These are phyloP conservation scores for Leptoteleia sp. DNA, from an alignment of 1,140 invertebrate genomes.

Conservation along the genomic window DNA sequence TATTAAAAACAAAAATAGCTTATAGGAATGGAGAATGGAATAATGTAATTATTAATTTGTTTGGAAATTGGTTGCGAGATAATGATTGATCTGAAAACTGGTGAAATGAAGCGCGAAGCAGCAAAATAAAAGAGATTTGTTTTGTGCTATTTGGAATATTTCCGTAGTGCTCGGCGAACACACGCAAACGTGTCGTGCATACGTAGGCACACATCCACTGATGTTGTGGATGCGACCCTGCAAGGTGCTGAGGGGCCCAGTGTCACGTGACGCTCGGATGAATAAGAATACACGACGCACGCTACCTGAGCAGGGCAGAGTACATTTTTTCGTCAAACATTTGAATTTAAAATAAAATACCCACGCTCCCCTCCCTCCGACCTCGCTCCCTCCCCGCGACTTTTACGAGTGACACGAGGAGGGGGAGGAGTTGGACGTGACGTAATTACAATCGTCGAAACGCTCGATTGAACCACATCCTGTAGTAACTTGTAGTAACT, in stretches of 20 bases:
- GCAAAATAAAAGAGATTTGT: too few relatives aligned
- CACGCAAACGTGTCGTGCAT: background rate
- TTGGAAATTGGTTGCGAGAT: too few relatives aligned
- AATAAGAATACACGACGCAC: constrained; percentile 52
- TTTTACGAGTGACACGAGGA: constrained; percentile 11
- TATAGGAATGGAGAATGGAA: too few relatives aligned
- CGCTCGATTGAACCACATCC: constrained; percentile 2
- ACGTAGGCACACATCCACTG: constrained; percentile 1
- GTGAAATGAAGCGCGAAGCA: too few relatives aligned
- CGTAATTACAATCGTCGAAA: constrained; percentile 27
- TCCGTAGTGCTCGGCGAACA: constrained; percentile 15
- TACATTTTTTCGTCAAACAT: constrained; percentile 61
- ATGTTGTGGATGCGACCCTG: constrained; percentile 24
- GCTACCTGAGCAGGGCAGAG: constrained; percentile 55
- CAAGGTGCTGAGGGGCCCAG: constrained; percentile 54
- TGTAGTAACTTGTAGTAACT: too few relatives aligned
- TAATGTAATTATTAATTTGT: too few relatives aligned
- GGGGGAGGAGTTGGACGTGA: constrained; percentile 1
- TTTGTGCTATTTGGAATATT: constrained; percentile 59
- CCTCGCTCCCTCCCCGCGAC: background rate
- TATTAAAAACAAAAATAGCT: too few relatives aligned
- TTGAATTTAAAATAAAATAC: constrained; percentile 62
- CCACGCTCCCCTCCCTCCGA: constrained; percentile 2
- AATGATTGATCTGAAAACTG: too few relatives aligned
- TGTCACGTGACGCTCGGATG: constrained; percentile 55